Base-by-base conservation (phyloP, 2,113 vertebrate genomes). In the Gavialis gangeticus region DNA sequence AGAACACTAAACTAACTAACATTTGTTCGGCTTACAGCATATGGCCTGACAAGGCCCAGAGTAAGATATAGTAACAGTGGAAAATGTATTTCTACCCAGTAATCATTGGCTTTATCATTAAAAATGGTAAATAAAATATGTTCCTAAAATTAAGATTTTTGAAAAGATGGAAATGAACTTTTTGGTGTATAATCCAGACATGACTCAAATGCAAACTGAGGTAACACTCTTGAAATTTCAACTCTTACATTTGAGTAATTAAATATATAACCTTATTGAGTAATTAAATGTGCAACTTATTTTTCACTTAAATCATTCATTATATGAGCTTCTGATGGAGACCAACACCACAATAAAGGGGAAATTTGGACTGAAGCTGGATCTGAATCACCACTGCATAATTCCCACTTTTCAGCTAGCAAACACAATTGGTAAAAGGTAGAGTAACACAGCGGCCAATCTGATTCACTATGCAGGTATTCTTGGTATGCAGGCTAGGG, bases 391-490 rank as follows among this genome's bases (percentile, higher is more conserved):
- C 37, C 46, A 76, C 16, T 2, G 1, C 56, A 54, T 0, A 4
- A 69, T 5, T 82, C 59, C 54, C 77, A 10, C n/a, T 85, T 46
- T 80, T 71, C 87, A 71, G 63, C 24, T 30, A 58, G 22, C 27
- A 59, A 82, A 75, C 54, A 0, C 12, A 28, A 12, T 0, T 0
- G 66, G 34, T 0, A 0, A 69, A 21, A 56, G 54, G 27, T 7
- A 27, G 58, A 21, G 76, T 73, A 69, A 76, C 3, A 64, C 87
- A 75, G 56, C 3, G 82, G 82, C 56, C 34, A 0, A 54, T 85
- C 10, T 66, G 34, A 56, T 37, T 24, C 5, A 37, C 19, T 73
- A 73, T 6, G 21, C 46, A 73, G 22, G 46, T 30, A 73, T 73
- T 73, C 69, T 73, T 3, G 37, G 37, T 34, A 37, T 46, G 46